Evolutionary conservation across 2,113 vertebrate genomes (phyloP), one percentile per base, ranked within the genome.

Genomic region (Corvus hawaiiensis): DNA sequence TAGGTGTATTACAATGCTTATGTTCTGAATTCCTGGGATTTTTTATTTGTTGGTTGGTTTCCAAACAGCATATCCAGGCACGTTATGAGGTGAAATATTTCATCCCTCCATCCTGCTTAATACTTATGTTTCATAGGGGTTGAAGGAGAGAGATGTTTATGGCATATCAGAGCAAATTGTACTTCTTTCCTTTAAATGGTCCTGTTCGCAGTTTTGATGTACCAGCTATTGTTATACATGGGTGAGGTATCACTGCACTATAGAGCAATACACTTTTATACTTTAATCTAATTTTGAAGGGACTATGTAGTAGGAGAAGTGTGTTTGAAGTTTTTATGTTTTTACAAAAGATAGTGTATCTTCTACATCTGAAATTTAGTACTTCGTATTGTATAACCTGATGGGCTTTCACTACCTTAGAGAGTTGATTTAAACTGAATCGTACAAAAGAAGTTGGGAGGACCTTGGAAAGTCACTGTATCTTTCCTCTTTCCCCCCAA

Each of bases 401-500:
- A 49, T 30, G 48, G 61, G 8, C 10, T 87, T 87, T 84, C 17
- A 46, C 39, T 72, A 3, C 14, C 22, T 51, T 30, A 75, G 27
- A 0, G 0, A 32, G 28, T 89, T 55, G 14, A 15, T 72, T 93
- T 79, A 72, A 86, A 76, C 16, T 22, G 6, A 26, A 46, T 44
- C 72, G 26, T 41, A 49, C 15, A n/a, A 28, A 90, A 56, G 18
- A 77, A 46, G 22, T 56, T 28, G 35, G 18, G 13, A 71, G 22
- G 16, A 49, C 56, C 26, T 56, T 77, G 35, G 13, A 7, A 56
- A 71, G 19, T 71, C 43, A 44, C 23, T 49, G 15, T 33, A 14
- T 43, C 18, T 63, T 71, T 71, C 12, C 7, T 63, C 13, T 63
- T 62, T 23, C 4, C 9, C 9, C 43, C 7, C 2, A 0, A 0